Base-by-base conservation (phyloP, 2,113 vertebrate species). In the Ardeotis arabs region DNA sequence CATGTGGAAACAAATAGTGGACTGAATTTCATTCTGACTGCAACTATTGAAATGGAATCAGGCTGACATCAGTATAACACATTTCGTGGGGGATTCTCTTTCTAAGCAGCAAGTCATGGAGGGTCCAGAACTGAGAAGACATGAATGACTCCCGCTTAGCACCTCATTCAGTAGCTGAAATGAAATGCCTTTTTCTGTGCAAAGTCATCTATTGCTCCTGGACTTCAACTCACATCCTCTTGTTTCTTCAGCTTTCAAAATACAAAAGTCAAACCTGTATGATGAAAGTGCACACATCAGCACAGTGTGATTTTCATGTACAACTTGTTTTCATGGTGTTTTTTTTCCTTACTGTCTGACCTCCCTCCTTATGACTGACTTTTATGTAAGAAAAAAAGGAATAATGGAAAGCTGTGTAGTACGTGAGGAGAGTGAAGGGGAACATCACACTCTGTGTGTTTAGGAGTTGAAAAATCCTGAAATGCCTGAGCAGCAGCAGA, bases 271-370 rank as follows among this genome's bases (percentile, higher is more conserved):
- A 76, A 31, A n/a, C 12, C 20, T 47, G 6, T 59, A 15, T 64
- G 35, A 83, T 31, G 12, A 14, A 63, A 79, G 52, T 16, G 9
- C 39, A 20, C 1, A 1, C 11, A 14, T 35, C 28, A 63, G 12
- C 14, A 27, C 18, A 14, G 24, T 9, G 6, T n/a, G 24, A 6
- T 27, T 94, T 79, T 44, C 31, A 16, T 11, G 7, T 33, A 56
- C 9, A 58, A 4, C 14, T 66, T 41, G 3, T 14, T n/a, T 82
- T 45, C 2, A 4, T 59, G 67, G 1, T 0, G 8, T 12, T 39
- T 44, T 19, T 10, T n/a, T 20, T 35, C 7, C 16, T 89, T 63
- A 64, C 55, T 87, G 35, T 25, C 6, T 35, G 14, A 62, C 20
- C 55, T 85, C 77, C 12, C 10, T 87, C 13, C 21, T 84, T 55